Base-by-base conservation (phyloP, 92 coral and sea anemone species). In the Phenganax marumi region DNA sequence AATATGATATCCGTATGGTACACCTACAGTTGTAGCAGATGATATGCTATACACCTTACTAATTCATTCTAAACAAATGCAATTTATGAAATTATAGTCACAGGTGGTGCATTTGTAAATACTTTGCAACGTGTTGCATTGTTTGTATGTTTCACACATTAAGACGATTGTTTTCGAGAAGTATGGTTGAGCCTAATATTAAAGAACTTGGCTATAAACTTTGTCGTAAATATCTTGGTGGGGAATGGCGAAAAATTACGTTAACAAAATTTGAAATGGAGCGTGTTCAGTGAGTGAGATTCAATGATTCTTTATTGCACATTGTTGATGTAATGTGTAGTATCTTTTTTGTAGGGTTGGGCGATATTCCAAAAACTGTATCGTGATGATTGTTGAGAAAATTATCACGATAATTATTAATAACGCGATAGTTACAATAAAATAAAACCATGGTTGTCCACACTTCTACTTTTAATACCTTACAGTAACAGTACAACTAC, bases 201-300 rank as follows among this genome's bases (percentile, higher is more conserved):
- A 94, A 87, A 75, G 70, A 79, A 50, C 87, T 90, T 54, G 93
- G 97, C 50, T 89, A 85, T 70, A 80, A 57, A 12, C 85, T 88
- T 72, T 94, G 98, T 83, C 78, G 86, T 11, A 81, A 85, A 63
- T 90, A 92, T 74, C 88, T 94, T 24, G 94, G 95, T 0, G 98
- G 98, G 57, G 88, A 91, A 63, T 94, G 98, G 98, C 73, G 58
- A 23, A 85, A 89, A 14, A 83, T 92, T 18, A 57, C 97, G 4
- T 85, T 89, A 21, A 82, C 91, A 12, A 91, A 92, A 23, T 89
- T 94, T 81, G 66, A 73, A 39, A 87, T 94, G 18, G 85, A 92
- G 73, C 88, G 83, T 62, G 80, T 93, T 24, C 56, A 86, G 97
- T 93, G 83, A 50, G 92, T 70, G 64, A 47, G 12, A 19, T 6